Evolutionary conservation across 2,113 vertebrate genomes (phyloP).

Genomic region (Gila orcuttii): DNA sequence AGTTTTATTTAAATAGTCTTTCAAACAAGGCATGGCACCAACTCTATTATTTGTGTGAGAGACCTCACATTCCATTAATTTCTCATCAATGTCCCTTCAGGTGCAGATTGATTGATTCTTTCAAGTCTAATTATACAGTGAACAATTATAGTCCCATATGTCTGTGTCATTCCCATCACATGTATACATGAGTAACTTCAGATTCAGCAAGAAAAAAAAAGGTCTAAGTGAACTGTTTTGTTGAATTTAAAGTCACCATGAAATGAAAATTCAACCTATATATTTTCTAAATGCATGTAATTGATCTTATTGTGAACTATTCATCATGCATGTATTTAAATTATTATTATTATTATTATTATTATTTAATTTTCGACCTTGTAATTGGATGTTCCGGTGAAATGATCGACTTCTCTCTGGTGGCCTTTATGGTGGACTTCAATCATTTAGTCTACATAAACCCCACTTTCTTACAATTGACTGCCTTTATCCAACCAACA

Average conservation of each 20-base stretch:
- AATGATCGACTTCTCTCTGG: neutral
- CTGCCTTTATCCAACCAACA: neutral
- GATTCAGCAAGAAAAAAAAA: neutral
- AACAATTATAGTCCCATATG: constrained; percentile 15
- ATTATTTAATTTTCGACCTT: no score
- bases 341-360: neutral
- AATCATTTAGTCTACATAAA: neutral
- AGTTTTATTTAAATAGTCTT: constrained; percentile 17
- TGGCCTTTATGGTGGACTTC: neutral
- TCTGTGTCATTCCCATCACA: constrained; percentile 3
- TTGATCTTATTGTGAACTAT: neutral
- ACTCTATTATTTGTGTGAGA: neutral
- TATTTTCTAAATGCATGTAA: neutral
- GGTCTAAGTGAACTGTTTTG: neutral
- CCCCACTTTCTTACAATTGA: neutral
- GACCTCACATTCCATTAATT: constrained; percentile 27
- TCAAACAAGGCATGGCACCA: constrained; percentile 1
- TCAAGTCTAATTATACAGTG: constrained; percentile 13
- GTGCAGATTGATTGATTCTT: neutral
- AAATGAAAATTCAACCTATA: neutral
- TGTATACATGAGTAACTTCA: neutral
- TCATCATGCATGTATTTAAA: neutral
- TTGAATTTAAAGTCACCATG: neutral
- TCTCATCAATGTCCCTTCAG: constrained; percentile 19
- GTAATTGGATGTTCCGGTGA: no score